Base-by-base conservation (phyloP, 1,140 invertebrate species). In the Cotesia chilonis region DNA sequence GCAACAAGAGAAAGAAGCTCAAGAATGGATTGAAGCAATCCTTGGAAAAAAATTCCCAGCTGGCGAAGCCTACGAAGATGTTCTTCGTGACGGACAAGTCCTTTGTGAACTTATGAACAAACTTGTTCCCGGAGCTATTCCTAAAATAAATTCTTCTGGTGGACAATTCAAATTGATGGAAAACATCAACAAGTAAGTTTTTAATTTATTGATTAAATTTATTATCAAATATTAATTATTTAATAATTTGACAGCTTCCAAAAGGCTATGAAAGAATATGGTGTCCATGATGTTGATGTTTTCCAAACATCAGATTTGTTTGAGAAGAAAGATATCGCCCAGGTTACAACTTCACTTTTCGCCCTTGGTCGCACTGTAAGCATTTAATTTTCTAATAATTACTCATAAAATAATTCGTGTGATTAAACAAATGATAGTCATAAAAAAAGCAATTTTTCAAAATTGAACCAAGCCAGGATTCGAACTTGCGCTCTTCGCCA, bases 141-240 rank as follows among this genome's bases (percentile, higher is more conserved):
- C 90, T 20, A 96, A 95, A 83, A 93, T 97, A 81, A 96, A 97
- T 83, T 90, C 90, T 7, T 89, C 90, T 1, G 95, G 95, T 4
- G 94, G 94, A 14, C 95, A 96, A 72, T 98, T 97, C 87, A 96
- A 96, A 79, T 92, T 96, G 88, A 97, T 97, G 95, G 95, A 98
- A 82, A 98, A 98, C 80, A 94, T 97, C 75, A 94, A 91, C 83
- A 88, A 92, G 93, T 95, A 85, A 91, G 92, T 89, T 52, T 36
- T 36, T 9, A 9, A 63, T 61, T 37, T 55, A 28, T 47, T 47
- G 1, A 7, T 10, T 47, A 10, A 47, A 9, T 47, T 47, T 9
- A 6, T 47, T 66, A 9, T 65, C 10, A 28, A n/a, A 35, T 14
- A 69, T 55, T 36, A 54, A 36, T 37, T 69, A 59, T 9, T 68